Evolutionary conservation across 2,888 invertebrate genomes (phyloP).

Genomic region (Antheraea assamensis): DNA sequence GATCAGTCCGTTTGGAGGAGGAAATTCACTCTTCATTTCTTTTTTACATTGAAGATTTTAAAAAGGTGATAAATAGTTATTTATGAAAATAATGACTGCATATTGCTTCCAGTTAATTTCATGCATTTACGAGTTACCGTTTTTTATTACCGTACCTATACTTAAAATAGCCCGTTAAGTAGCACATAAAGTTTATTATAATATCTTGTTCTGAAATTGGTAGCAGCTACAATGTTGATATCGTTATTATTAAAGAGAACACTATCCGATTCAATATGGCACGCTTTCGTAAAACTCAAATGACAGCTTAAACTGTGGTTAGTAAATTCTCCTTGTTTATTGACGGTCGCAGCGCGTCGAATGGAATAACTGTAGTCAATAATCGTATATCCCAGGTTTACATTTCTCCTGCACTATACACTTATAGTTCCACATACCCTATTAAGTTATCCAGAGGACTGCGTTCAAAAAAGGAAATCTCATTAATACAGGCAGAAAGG

Average conservation of each 20-base stretch:
- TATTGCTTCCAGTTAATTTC: not conserved
- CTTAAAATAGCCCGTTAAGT: slow-evolving; percentile 13
- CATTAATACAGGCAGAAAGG: too few relatives aligned
- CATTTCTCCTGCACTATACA: not conserved
- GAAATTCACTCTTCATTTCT: too few relatives aligned
- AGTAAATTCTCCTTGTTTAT: not conserved
- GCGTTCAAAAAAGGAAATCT: too few relatives aligned
- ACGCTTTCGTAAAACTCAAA: not conserved
- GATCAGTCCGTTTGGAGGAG: too few relatives aligned
- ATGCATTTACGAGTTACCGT: slow-evolving; percentile 1
- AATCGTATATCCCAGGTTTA: not conserved
- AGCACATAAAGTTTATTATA: slow-evolving; percentile 4
- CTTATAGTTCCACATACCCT: too few relatives aligned
- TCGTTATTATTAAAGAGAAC: slow-evolving; percentile 10
- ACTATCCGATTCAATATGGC: not conserved
- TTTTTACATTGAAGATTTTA: not conserved
- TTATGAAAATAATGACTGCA: not conserved
- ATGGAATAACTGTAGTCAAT: not conserved
- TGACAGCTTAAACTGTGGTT: not conserved
- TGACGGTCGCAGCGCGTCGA: not conserved
- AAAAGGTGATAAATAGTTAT: not conserved
- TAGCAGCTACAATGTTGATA: slow-evolving; percentile 5
- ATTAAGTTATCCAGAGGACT: too few relatives aligned
- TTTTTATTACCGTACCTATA: not conserved
- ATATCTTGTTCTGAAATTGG: slow-evolving; percentile 11